Evolutionary conservation across 2,113 vertebrate species (phyloP).

Genomic region (Leptodactylus fuscus): DNA sequence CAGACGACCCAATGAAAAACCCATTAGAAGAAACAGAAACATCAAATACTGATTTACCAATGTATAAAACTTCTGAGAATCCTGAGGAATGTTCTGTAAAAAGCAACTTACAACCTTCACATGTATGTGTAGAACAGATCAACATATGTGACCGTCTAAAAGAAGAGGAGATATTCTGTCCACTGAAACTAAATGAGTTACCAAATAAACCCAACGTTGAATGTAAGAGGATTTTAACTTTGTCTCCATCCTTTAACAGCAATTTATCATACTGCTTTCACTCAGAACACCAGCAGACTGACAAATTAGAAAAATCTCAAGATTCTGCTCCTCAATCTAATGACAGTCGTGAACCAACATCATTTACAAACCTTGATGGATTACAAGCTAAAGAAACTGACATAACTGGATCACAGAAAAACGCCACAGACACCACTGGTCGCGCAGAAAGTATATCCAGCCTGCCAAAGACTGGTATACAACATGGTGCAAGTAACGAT

Average conservation of each 20-base stretch:
- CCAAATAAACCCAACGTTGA: conserved; percentile 64
- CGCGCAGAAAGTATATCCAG: conserved; percentile 65
- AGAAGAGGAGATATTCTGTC: background rate
- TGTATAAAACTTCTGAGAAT: background rate
- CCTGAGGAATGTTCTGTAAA: conserved; percentile 27
- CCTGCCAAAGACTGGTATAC: conserved; percentile 66
- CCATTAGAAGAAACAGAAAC: conserved; percentile 62
- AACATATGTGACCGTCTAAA: conserved; percentile 58
- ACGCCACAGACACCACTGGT: conserved; percentile 62
- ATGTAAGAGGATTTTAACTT: conserved; percentile 62
- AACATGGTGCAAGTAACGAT: conserved; percentile 64
- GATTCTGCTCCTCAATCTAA: conserved; percentile 48
- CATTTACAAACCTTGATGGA: conserved; percentile 43
- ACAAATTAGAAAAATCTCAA: conserved; percentile 57
- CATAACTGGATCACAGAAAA: conserved; percentile 53
- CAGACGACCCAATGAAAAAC: conserved; percentile 72
- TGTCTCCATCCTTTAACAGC: conserved; percentile 66
- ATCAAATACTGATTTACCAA: conserved; percentile 20
- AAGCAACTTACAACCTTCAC: conserved; percentile 37
- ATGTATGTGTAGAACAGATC: conserved; percentile 60
- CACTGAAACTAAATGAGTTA: conserved; percentile 57
- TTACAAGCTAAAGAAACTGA: conserved; percentile 51
- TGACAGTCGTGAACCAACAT: conserved; percentile 18
- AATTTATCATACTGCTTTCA: conserved; percentile 60
- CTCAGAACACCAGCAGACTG: conserved; percentile 63